Evolutionary conservation across 2,888 invertebrate genomes (phyloP), one percentile per base, ranked within the genome.

Genomic region (Hofmannophila pseudospretella): DNA sequence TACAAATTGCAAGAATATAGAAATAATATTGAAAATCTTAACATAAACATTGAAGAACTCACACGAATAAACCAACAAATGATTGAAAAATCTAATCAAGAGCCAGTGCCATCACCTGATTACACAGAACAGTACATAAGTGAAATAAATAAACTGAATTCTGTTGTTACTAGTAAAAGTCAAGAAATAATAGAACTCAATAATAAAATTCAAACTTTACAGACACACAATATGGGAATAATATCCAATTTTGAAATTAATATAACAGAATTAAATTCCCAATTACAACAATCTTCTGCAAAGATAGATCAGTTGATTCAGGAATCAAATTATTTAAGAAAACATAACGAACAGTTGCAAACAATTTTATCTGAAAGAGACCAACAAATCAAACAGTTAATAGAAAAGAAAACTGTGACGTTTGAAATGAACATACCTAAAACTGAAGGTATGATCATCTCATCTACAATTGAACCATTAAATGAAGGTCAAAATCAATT

Each of bases 131-230:
- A 85, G 45, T 86, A 84, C 45, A 69, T 86, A 45, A 84, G 65
- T 49, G 90, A 90, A 70, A 90, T 90, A 51, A 89, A 89, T 50
- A 87, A 85, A 25, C 63, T 90, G 0, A 87, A 88, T 36, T 79
- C 88, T 35, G 47, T 88, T 22, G 54, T 90, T 1, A 77, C 77
- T 22, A 79, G 68, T 38, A 88, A 88, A 60, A 88, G 88, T 52
- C 58, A 79, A 20, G 80, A 89, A 49, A 81, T 89, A 36, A 65
- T 69, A 20, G 70, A 75, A 30, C 45, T 79, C 1, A 63, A 52
- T 39, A 68, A 65, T 42, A 75, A 65, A 48, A 38, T 76, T 29
- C 64, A 75, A 42, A 40, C 45, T 14, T 39, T 69, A 26, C 72
- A 82, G 47, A 42, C 51, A 8, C 68, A 58, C 41, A 60, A 71